Base-by-base conservation (phyloP, 2,113 vertebrate genomes). In the Sciurus niger region DNA sequence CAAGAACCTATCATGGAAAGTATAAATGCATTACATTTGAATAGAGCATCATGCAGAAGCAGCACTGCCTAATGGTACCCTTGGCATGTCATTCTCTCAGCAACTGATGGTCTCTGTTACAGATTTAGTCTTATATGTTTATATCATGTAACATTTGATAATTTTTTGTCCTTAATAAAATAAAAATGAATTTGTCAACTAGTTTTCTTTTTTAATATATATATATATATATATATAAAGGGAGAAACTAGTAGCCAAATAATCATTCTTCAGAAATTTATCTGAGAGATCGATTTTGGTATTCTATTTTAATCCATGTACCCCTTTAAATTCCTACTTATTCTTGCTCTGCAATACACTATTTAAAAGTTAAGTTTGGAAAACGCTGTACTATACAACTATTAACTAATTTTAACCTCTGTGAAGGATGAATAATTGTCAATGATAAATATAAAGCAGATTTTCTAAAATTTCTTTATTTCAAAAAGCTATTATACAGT, bases 381-480 rank as follows among this genome's bases (percentile, higher is more conserved):
- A 93, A 93, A 90, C 51, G 55, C 34, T 90, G 22, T 16, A 74
- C 65, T 68, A 7, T 79, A 86, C 78, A 13, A 86, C 65, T 91
- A 73, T 72, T 14, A 65, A 73, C 40, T 34, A 93, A 90, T 73
- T n/a, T 89, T 63, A 95, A 84, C 37, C 74, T 96, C 24, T 88
- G 34, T 94, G 46, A 88, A 94, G 8, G 25, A 65, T 22, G 16
- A 93, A 37, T 84, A 86, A 83, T 60, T 88, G 40, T 89, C 83
- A 87, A 82, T 78, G 55, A 96, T 93, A 89, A 95, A 80, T 76
- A 88, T 79, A 94, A 86, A 70, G 74, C 60, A 85, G n/a, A 55
- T 78, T 97, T 97, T 97, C 93, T 95, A 88, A 93, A 97, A 93
- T 84, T 51, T 89, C 58, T 97, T 98, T 96, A 95, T 97, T 98